These are phyloP conservation scores for Callyntrura sp. DNA, from an alignment of 2,888 invertebrate species.

Conservation along the genomic window DNA sequence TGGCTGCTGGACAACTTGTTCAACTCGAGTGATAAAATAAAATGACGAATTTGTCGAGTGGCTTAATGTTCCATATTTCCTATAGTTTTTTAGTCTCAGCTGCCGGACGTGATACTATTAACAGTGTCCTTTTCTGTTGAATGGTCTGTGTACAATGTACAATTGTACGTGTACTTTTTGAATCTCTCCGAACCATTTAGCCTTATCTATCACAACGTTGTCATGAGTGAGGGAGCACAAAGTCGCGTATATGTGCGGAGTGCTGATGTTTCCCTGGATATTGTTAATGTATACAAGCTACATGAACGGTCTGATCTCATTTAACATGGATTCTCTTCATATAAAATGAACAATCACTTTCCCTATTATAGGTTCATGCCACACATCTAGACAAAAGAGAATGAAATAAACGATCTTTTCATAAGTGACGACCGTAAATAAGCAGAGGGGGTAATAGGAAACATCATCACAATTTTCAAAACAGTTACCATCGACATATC, in stretches of 20 bases:
- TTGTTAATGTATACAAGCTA: background rate
- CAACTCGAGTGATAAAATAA: background rate
- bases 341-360: conserved; percentile 11
- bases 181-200: conserved; percentile 7
- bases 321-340: background rate
- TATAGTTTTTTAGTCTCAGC: conserved; percentile 15
- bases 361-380: too few relatives aligned
- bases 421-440: conserved; percentile 42
- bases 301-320: background rate
- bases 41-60: conserved; percentile 13
- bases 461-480: conserved; percentile 43
- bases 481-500: conserved; percentile 46
- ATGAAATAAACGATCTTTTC: conserved; percentile 19
- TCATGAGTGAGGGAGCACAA: conserved; percentile 27
- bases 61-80: conserved; percentile 28
- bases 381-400: background rate
- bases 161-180: conserved; percentile 38
- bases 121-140: conserved; percentile 10
- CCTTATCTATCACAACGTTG: conserved; percentile 19
- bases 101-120: conserved; percentile 14
- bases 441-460: conserved; percentile 1
- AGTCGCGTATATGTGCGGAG: conserved; percentile 1
- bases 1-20: conserved; percentile 34
- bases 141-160: conserved; percentile 6
- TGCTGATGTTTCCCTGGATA: background rate